phyloP scores from a whole-genome alignment of 2,113 vertebrate genomes.

The Syngnathoides biaculeatus region DNA sequence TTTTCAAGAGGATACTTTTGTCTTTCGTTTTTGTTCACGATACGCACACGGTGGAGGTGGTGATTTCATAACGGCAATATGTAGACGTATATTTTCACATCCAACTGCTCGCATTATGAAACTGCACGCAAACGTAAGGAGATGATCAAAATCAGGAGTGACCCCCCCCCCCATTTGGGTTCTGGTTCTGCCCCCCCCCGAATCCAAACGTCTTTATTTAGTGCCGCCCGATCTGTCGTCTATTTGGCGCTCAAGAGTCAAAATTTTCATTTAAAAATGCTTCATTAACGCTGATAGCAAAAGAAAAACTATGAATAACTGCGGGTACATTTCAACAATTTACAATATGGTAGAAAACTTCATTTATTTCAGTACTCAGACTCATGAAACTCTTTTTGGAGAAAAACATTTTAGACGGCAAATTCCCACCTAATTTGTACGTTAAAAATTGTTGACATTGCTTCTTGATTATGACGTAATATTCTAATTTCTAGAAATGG shows the following conservation, averaged over 20 bases:
- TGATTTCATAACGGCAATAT: constrained; percentile 37
- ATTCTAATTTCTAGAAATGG: too few relatives aligned
- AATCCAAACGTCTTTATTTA: constrained; percentile 1
- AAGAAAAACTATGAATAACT: constrained; percentile 26
- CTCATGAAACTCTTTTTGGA: too few relatives aligned
- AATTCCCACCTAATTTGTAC: too few relatives aligned
- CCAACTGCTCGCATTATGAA: background rate
- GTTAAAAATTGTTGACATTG: too few relatives aligned
- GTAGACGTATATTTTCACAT: too few relatives aligned
- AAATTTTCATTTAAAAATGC: constrained; percentile 18
- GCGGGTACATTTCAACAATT: too few relatives aligned
- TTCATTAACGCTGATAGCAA: constrained; percentile 24
- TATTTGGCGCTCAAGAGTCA: constrained; percentile 9
- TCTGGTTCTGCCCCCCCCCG: constrained; percentile 9
- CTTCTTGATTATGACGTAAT: too few relatives aligned
- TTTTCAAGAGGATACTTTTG: constrained; percentile 36
- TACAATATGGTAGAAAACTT: too few relatives aligned
- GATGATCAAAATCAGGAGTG: constrained; percentile 1
- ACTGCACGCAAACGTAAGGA: constrained; percentile 4
- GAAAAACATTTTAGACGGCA: too few relatives aligned
- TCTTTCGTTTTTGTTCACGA: constrained; percentile 17
- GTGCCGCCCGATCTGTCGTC: background rate
- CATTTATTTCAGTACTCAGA: too few relatives aligned
- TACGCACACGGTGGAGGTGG: constrained; percentile 16
- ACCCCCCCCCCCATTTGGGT: constrained; percentile 15